Evolutionary conservation across 2,113 vertebrate genomes (phyloP), one percentile per base, ranked within the genome.

Genomic region (Brachirus orientalis): DNA sequence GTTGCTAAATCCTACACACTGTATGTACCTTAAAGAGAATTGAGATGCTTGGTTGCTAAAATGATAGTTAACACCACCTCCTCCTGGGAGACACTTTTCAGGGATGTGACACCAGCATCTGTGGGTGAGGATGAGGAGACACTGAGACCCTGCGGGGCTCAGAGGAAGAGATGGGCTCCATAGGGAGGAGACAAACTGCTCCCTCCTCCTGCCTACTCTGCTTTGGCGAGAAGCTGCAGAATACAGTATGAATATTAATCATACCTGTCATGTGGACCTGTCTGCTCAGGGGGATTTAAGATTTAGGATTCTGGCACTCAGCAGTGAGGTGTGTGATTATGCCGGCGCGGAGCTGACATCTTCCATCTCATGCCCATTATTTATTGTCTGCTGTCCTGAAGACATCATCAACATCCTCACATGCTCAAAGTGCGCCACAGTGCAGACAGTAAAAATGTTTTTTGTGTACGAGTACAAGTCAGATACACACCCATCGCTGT

Each of bases 221-320:
- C 71, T 79, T 77, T 63, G 58, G 73, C 51, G 43, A 65, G 69
- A 65, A 22, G 58, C 63, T 72, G 69, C 75, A 38, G 46, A 69
- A 57, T 86, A 77, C 75, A 82, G 71, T 51, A 64, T 83, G 82
- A 79, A 90, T 87, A 90, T 86, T 83, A 89, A 90, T 76, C 63
- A 73, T 64, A 45, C 37, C 55, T 80, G 77, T 82, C 86, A 78
- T 71, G 69, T 75, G 57, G 61, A 50, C 59, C 75, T 78, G 60
- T 14, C 60, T 75, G 70, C 79, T 88, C 66, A 19, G 60, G 58
- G 28, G 83, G 76, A 82, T 87, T 85, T 86, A 77, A 81, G 84
- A 85, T 88, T 89, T 76, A 84, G 79, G 79, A 84, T 72, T 65
- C 72, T 83, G 16, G 3, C 81, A 67, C 76, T 81, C 77, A 75